Evolutionary conservation across 2,113 vertebrate species (phyloP).

Genomic region (Leptocoma aspasia): DNA sequence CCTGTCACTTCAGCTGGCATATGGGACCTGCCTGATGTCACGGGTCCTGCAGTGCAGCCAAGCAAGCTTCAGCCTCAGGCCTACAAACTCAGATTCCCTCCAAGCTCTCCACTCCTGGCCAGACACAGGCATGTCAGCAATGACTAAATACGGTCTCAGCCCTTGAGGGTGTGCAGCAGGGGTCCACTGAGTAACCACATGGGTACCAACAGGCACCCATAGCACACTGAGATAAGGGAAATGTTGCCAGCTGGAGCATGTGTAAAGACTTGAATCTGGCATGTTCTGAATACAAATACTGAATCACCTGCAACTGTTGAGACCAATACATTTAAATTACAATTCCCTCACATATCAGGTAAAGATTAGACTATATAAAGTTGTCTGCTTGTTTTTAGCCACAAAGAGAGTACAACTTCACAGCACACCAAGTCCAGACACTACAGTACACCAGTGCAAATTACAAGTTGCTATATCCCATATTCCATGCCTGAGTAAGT

Average conservation of each 20-base stretch:
- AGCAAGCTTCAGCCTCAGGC: not conserved
- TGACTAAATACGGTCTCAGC: rapidly evolving
- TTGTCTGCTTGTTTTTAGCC: not conserved
- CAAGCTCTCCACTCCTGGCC: not conserved
- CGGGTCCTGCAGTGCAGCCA: not conserved
- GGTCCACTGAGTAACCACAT: not conserved
- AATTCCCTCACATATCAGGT: not conserved
- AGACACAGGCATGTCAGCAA: not conserved
- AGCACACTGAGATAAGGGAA: not conserved
- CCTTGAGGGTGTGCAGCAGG: rapidly evolving
- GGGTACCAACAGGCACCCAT: not conserved
- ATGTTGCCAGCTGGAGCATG: not conserved
- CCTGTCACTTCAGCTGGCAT: not conserved
- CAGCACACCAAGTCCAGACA: not conserved
- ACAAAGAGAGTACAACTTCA: not conserved
- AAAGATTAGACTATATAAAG: not conserved
- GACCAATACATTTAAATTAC: not conserved
- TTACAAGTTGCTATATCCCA: not conserved
- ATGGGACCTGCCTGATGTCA: not conserved
- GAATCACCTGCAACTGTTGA: not conserved
- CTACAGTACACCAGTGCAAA: not conserved
- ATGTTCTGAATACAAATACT: not conserved
- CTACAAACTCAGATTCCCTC: not conserved
- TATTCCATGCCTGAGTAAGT: not conserved
- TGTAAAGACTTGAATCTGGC: not conserved